phyloP scores from a whole-genome alignment of 2,797 vertebrate species.

The Enteromius trimaculatus region DNA sequence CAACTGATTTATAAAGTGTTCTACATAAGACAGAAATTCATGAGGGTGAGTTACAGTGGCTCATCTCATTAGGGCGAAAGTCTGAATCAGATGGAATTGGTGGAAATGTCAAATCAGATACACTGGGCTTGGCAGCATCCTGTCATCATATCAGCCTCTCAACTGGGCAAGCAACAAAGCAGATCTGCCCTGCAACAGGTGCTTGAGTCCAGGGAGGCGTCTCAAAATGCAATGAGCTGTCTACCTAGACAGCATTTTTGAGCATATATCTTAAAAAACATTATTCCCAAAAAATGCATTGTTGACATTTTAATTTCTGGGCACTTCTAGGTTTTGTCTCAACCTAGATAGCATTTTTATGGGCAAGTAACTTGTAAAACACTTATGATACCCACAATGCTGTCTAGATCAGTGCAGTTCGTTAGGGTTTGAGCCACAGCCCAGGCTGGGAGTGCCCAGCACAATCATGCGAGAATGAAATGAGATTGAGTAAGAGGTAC shows the following conservation, averaged over 20 bases:
- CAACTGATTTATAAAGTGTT: background rate
- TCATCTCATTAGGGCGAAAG: background rate
- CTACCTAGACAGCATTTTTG: background rate
- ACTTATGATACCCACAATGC: background rate
- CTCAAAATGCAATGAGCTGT: background rate
- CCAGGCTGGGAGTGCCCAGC: background rate
- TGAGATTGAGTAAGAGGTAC: background rate
- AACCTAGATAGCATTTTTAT: background rate
- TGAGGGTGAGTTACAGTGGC: background rate
- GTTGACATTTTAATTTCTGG: too few relatives aligned
- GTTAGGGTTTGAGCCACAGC: background rate
- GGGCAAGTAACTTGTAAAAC: background rate
- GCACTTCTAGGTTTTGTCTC: background rate
- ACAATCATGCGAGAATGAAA: background rate
- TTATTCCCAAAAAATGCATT: background rate
- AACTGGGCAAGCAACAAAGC: background rate
- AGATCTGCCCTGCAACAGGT: conserved; percentile 35
- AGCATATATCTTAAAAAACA: background rate
- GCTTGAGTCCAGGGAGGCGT: background rate
- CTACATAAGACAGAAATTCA: background rate
- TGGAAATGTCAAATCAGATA: background rate
- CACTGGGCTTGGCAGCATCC: background rate
- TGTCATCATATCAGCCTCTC: background rate
- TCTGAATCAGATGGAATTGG: background rate
- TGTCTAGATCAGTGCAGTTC: background rate